These are phyloP conservation scores for Pelobates fuscus DNA, from an alignment of 2,113 vertebrate species.

Conservation along the genomic window DNA sequence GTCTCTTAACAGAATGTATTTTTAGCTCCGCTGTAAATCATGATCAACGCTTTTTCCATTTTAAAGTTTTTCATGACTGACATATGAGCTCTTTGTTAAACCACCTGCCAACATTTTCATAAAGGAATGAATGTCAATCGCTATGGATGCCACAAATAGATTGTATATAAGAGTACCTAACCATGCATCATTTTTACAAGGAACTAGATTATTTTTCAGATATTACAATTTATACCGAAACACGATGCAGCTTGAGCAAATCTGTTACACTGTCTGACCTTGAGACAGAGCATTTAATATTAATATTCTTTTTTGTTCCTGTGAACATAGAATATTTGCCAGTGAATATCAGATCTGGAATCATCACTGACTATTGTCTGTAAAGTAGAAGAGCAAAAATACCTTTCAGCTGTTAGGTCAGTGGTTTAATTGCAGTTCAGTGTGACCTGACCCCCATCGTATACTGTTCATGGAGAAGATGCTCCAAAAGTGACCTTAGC, in stretches of 20 bases:
- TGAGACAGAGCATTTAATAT: constrained; percentile 1
- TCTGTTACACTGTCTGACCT: constrained; percentile 13
- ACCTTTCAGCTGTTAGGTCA: no score
- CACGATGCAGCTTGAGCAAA: background rate
- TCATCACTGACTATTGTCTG: background rate
- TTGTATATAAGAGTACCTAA: background rate
- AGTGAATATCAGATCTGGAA: background rate
- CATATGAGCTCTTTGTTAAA: constrained; percentile 37
- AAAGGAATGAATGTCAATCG: constrained; percentile 1
- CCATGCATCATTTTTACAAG: constrained; percentile 7
- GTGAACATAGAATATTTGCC: background rate
- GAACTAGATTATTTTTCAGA: constrained; percentile 7
- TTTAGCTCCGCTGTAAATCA: constrained; percentile 39
- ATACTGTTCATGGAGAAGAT: no score
- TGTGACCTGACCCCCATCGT: no score
- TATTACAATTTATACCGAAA: background rate
- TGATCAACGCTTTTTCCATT: constrained; percentile 27
- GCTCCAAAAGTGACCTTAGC: no score
- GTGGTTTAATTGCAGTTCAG: no score
- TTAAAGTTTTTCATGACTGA: constrained; percentile 35
- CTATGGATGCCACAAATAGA: background rate
- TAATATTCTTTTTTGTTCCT: background rate
- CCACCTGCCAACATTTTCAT: constrained; percentile 23
- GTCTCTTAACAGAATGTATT: constrained; percentile 34
- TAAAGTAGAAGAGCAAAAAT: no score